phyloP scores from a whole-genome alignment of 1,140 invertebrate species.

The Cyclina sinensis region DNA sequence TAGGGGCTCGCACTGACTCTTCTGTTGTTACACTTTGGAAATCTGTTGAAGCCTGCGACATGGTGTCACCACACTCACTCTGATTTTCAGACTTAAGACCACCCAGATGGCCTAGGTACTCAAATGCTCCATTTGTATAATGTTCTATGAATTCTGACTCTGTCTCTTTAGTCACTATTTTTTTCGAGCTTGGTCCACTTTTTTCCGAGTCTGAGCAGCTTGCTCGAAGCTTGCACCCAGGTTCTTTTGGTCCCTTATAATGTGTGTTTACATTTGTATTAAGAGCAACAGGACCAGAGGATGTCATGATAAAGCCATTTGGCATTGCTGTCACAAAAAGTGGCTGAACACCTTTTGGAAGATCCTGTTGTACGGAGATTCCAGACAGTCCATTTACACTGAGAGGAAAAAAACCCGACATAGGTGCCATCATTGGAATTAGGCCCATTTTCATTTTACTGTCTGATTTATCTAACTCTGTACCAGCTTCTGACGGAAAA shows the following conservation, averaged over 20 bases:
- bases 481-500: neutral
- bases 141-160: conserved; percentile 77
- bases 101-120: conserved; percentile 77
- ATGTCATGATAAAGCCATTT: conserved; percentile 54
- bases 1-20: neutral
- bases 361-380: neutral
- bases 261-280: neutral
- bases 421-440: conserved; percentile 48
- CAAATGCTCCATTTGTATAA: conserved; percentile 80
- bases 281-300: conserved; percentile 32
- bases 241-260: neutral
- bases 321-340: conserved; percentile 63
- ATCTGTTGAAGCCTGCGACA: neutral
- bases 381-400: conserved; percentile 31
- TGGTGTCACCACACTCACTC: neutral
- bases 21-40: neutral
- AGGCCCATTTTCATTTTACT: conserved; percentile 58
- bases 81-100: conserved; percentile 67
- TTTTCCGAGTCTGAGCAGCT: neutral
- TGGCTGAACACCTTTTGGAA: conserved; percentile 51
- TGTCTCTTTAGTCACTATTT: conserved; percentile 45
- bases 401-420: conserved; percentile 15
- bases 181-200: conserved; percentile 23
- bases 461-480: neutral
- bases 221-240: neutral